These are phyloP conservation scores for Seladonia tumulorum DNA, from an alignment of 2,888 invertebrate genomes.

Conservation along the genomic window DNA sequence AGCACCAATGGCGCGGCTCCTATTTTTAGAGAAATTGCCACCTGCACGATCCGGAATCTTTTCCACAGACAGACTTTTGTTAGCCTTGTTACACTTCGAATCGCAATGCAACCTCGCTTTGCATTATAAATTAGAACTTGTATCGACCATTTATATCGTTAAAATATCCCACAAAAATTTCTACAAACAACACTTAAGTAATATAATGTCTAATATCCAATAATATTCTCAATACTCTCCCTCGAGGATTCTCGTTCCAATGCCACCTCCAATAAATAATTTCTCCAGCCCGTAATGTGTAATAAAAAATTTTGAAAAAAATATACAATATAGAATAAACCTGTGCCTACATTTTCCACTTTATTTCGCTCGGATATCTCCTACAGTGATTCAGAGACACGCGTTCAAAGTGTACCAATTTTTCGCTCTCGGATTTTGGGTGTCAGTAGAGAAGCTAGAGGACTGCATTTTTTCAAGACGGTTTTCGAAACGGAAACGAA, in stretches of 20 bases:
- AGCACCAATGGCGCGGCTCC: not conserved
- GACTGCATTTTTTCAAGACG: not conserved
- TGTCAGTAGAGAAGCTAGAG: not conserved
- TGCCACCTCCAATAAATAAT: not conserved
- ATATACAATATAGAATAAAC: not conserved
- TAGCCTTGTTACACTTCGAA: not conserved
- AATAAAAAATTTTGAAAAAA: not conserved
- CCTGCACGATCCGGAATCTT: not conserved
- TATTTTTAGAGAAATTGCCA: not conserved
- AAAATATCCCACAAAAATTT: too few species aligned
- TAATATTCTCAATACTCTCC: too few species aligned
- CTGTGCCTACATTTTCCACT: not conserved
- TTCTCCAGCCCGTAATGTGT: not conserved
- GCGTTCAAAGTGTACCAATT: not conserved
- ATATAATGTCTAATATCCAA: too few species aligned
- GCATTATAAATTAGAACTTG: too few species aligned
- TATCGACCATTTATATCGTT: too few species aligned
- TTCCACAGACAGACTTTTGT: not conserved
- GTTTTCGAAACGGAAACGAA: not conserved
- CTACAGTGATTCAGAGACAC: not conserved
- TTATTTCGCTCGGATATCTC: not conserved
- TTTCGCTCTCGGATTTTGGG: not conserved
- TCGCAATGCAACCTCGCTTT: too few species aligned
- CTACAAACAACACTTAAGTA: too few species aligned
- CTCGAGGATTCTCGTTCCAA: not conserved